These are phyloP conservation scores for Serrognathus titanus DNA, from an alignment of 2,888 invertebrate species.

Conservation along the genomic window DNA sequence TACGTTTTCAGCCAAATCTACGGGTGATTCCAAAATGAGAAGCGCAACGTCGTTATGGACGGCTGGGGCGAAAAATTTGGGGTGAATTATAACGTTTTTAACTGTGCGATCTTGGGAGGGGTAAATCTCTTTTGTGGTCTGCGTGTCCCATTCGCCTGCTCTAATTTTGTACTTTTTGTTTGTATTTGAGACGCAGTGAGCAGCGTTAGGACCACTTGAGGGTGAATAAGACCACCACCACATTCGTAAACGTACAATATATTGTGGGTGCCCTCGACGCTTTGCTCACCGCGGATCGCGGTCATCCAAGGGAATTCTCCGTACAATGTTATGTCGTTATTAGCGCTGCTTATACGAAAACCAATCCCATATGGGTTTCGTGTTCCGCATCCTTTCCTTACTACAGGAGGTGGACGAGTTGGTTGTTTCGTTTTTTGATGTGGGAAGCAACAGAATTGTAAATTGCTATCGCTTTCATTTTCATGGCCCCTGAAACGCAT, in stretches of 20 bases:
- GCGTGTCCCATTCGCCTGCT: conserved; percentile 82
- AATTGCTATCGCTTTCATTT: conserved; percentile 49
- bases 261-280: conserved; percentile 52
- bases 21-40: conserved; percentile 59
- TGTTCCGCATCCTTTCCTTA: conserved; percentile 69
- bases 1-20: conserved; percentile 65
- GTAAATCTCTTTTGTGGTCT: conserved; percentile 64
- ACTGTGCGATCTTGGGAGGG: conserved; percentile 70
- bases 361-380: conserved; percentile 33
- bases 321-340: conserved; percentile 65
- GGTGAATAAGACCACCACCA: conserved; percentile 77
- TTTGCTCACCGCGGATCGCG: conserved; percentile 57
- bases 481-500: conserved; percentile 24
- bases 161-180: conserved; percentile 50
- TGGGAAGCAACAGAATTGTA: conserved; percentile 57
- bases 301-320: conserved; percentile 85
- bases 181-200: conserved; percentile 66
- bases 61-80: conserved; percentile 62
- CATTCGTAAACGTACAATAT: conserved; percentile 67
- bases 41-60: conserved; percentile 74
- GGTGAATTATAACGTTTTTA: conserved; percentile 56
- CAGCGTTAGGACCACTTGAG: conserved; percentile 72
- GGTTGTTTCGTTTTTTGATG: conserved; percentile 35
- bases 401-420: conserved; percentile 48
- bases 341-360: conserved; percentile 53